Percentiles rank a stretch among this genome's conserved stretches.
Evolutionary conservation across 2,888 invertebrate genomes (phyloP).

Genomic region (Cryptops parisi): DNA sequence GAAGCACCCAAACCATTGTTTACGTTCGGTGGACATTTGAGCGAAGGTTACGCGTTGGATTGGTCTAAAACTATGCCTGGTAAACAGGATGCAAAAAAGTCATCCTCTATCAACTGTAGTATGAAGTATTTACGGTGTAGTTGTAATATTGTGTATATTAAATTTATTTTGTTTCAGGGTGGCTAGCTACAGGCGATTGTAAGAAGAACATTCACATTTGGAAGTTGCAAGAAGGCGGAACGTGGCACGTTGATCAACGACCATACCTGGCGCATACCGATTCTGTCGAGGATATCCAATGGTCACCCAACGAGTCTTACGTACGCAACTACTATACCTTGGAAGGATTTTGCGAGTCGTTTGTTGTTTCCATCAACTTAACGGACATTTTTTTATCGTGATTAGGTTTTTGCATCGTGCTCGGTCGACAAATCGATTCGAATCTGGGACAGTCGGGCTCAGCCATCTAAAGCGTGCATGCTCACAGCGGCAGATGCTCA

Average conservation of each 20-base stretch:
- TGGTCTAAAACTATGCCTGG: slow-evolving; percentile 75
- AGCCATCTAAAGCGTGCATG: slow-evolving; percentile 81
- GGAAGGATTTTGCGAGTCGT: too few species aligned
- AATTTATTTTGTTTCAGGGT: slow-evolving; percentile 35
- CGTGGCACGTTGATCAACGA: slow-evolving; percentile 80
- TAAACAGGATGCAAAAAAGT: too few species aligned
- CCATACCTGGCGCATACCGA: slow-evolving; percentile 73
- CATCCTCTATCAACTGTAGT: too few species aligned
- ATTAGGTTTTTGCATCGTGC: slow-evolving; percentile 37
- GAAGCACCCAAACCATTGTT: slow-evolving; percentile 47
- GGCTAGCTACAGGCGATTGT: slow-evolving; percentile 86
- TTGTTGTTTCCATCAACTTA: slow-evolving; percentile 1
- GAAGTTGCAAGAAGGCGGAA: slow-evolving; percentile 57
- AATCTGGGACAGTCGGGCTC: slow-evolving; percentile 87
- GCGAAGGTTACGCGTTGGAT: slow-evolving; percentile 89
- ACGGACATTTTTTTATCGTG: too few species aligned
- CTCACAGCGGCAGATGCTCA: slow-evolving; percentile 73
- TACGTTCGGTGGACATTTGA: slow-evolving; percentile 78
- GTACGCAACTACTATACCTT: too few species aligned
- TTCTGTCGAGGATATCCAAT: slow-evolving; percentile 96
- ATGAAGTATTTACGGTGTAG: too few species aligned
- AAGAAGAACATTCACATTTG: slow-evolving; percentile 86
- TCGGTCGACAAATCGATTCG: slow-evolving; percentile 49
- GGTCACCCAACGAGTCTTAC: slow-evolving; percentile 88
- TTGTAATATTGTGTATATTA: neutral